Evolutionary conservation across 2,888 invertebrate genomes (phyloP), one percentile per base, ranked within the genome.

Genomic region (Meteorus cinctellus): DNA sequence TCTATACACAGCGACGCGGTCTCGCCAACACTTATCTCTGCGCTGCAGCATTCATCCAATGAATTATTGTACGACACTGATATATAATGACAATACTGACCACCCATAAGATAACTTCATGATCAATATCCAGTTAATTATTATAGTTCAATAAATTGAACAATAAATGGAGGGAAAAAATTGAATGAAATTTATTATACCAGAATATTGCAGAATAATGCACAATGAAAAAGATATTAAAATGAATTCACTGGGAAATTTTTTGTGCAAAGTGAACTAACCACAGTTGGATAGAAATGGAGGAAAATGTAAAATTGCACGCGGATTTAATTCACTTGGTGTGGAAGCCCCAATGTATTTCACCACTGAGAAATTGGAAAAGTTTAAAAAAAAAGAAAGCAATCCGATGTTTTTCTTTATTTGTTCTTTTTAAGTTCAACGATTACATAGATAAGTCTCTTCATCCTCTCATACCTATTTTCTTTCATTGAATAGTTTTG

Each of bases 1-100:
- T 69, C 41, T 31, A 27, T 24, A 31, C n/a, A 55, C n/a, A 24
- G 10, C 19, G 55, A 55, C 19, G 69, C 31, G 69, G 48, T 51
- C 69, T 51, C 55, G 29, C 59, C 31, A 73, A 67, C 67, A 78
- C 76, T 79, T 79, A 76, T 77, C 77, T 75, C 19, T 77, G 70
- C 66, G 55, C 65, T 70, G 31, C 77, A 77, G 76, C 67, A 67
- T 74, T 72, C 55, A 74, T 65, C 41, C 65, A 77, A 74, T 72
- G 74, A 78, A 80, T 80, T 78, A 80, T 78, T 68, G 71, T 74
- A 36, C 31, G 59, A 63, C 45, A 70, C 24, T 31, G 55, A 34
- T 36, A 65, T 55, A 65, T 59, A 65, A 70, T 74, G 77, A 34
- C 65, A 41, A 41, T 41, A 65, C 24, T 41, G 36, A 36, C 36